These are phyloP conservation scores for Leptinotarsa undecemlineata DNA, from an alignment of 1,140 invertebrate species.

Conservation along the genomic window DNA sequence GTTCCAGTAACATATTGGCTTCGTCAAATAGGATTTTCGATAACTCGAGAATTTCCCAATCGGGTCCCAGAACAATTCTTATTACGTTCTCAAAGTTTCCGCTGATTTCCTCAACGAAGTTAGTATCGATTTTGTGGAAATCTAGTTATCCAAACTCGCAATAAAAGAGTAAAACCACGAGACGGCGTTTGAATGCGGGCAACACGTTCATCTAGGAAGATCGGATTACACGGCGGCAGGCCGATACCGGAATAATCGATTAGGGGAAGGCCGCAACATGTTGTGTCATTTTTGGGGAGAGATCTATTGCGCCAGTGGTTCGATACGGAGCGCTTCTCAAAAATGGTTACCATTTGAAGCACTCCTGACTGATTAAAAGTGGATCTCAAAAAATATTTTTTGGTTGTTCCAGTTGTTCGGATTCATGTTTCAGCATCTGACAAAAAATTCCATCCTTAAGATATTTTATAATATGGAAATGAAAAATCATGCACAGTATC, in stretches of 20 bases:
- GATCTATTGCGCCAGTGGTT: conserved; percentile 2
- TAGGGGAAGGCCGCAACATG: conserved; percentile 21
- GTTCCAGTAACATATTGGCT: neutral
- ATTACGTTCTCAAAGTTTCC: neutral
- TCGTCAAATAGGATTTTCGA: neutral
- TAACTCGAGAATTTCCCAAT: neutral
- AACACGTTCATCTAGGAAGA: conserved; percentile 25
- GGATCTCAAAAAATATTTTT: too few species aligned
- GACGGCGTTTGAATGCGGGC: conserved; percentile 19
- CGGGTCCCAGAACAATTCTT: neutral
- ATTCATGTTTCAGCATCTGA: too few species aligned
- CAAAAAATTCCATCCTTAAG: too few species aligned
- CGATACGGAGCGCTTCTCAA: neutral
- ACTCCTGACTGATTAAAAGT: too few species aligned
- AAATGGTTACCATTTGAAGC: too few species aligned
- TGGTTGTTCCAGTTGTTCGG: too few species aligned
- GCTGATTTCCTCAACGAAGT: neutral
- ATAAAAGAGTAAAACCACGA: conserved; percentile 5
- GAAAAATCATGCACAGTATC: too few species aligned
- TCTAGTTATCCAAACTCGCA: conserved; percentile 1
- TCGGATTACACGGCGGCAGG: conserved; percentile 23
- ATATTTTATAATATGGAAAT: too few species aligned
- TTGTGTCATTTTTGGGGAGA: neutral
- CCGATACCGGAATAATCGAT: conserved; percentile 27
- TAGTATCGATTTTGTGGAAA: conserved; percentile 3